Conservation (phyloP, 2,888 invertebrate genomes). For the Idaea dimidiata region DNA sequence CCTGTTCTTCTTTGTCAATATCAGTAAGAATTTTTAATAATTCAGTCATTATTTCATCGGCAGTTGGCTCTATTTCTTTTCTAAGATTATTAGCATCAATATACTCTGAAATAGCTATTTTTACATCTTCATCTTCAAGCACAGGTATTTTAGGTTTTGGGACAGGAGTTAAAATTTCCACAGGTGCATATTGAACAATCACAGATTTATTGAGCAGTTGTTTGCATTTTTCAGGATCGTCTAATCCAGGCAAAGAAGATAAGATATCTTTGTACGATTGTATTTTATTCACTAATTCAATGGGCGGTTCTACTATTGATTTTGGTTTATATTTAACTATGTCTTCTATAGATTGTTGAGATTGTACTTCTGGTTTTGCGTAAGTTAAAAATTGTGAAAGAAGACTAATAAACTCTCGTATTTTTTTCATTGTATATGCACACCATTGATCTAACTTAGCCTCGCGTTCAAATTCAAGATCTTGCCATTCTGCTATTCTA, state of each 20-base stretch:
- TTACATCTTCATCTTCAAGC: constrained; percentile 71
- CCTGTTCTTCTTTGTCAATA: constrained; percentile 53
- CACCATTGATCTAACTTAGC: constrained; percentile 62
- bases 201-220: constrained; percentile 35
- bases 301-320: constrained; percentile 15
- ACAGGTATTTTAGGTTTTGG: constrained; percentile 57
- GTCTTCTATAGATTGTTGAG: neutral
- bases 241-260: constrained; percentile 50
- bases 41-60: constrained; percentile 66
- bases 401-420: constrained; percentile 47
- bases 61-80: constrained; percentile 61
- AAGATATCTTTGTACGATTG: constrained; percentile 34
- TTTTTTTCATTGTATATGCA: constrained; percentile 26
- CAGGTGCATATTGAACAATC: constrained; percentile 61
- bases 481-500: constrained; percentile 57
- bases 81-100: constrained; percentile 62
- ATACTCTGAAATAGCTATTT: constrained; percentile 54
- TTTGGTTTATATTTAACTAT: constrained; percentile 15
- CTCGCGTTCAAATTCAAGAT: constrained; percentile 57
- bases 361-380: constrained; percentile 7
- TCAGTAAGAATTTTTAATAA: constrained; percentile 53
- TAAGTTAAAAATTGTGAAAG: constrained; percentile 30
- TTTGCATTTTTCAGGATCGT: constrained; percentile 49
- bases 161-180: constrained; percentile 39
- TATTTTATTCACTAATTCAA: constrained; percentile 29